phyloP scores from a whole-genome alignment of 2,113 vertebrate species.

The Cettia cetti region DNA sequence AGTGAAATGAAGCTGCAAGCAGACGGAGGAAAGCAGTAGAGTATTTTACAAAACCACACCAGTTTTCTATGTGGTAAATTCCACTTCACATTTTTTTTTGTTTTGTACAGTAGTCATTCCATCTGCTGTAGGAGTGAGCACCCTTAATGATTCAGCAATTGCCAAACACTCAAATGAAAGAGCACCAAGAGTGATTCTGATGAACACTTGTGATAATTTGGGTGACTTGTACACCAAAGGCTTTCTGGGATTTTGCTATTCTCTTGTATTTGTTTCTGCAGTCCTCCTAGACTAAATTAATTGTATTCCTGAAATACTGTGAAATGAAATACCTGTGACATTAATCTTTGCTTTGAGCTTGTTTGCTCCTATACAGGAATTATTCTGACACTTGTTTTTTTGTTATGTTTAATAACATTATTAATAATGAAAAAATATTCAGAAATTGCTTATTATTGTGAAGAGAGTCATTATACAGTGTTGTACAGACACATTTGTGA shows the following conservation, averaged over 20 bases:
- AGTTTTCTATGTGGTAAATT: slow-evolving; percentile 22
- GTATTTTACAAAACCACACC: not conserved
- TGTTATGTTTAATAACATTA: not conserved
- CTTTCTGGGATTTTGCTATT: not conserved
- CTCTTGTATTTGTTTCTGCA: not conserved
- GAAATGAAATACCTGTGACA: not conserved
- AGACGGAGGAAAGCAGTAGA: slow-evolving; percentile 45
- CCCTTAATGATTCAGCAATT: not conserved
- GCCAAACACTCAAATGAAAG: not conserved
- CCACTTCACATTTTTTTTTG: not conserved
- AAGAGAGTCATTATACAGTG: not conserved
- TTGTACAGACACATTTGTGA: not conserved
- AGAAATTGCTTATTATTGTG: not conserved
- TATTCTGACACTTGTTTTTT: not conserved
- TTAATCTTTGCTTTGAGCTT: not conserved
- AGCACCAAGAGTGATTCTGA: not conserved
- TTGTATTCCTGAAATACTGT: not conserved
- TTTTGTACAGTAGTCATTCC: not conserved
- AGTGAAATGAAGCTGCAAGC: slow-evolving; percentile 29
- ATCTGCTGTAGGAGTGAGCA: not conserved
- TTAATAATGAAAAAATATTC: slow-evolving; percentile 4
- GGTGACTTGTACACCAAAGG: not conserved
- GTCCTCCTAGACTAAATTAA: not conserved
- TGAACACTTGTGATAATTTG: not conserved
- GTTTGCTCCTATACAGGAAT: not conserved